Evolutionary conservation across 2,113 vertebrate genomes (phyloP).

Genomic region (Silurus asotus): DNA sequence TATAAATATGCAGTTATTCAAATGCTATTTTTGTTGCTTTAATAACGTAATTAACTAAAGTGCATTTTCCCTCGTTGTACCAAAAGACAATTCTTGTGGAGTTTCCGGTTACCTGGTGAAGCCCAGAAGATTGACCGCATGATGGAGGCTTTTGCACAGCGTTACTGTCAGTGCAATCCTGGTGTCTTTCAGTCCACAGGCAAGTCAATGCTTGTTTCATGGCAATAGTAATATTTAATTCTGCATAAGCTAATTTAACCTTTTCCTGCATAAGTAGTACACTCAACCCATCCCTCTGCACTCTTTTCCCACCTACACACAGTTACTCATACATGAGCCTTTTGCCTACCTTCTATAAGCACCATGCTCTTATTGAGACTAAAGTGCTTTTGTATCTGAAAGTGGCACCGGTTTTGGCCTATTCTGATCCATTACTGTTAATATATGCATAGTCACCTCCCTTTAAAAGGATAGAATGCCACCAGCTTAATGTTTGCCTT

Average conservation of each 20-base stretch:
- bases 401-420: background rate
- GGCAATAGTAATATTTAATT: background rate
- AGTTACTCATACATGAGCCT: background rate
- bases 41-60: background rate
- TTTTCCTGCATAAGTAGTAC: background rate
- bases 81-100: slow-evolving; percentile 94
- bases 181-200: slow-evolving; percentile 96
- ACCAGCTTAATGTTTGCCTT: background rate
- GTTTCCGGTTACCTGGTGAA: slow-evolving; percentile 93
- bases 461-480: background rate
- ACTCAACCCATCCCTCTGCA: slow-evolving; percentile 1
- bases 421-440: background rate
- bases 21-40: background rate
- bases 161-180: slow-evolving; percentile 93
- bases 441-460: background rate
- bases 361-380: slow-evolving; percentile 10
- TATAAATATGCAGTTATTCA: background rate
- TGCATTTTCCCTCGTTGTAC: slow-evolving; percentile 1
- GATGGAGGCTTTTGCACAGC: slow-evolving; percentile 97
- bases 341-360: slow-evolving; percentile 1
- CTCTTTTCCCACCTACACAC: slow-evolving; percentile 18
- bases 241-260: background rate
- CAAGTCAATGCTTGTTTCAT: slow-evolving; percentile 52
- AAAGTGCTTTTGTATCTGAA: slow-evolving; percentile 14
- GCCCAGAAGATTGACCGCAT: slow-evolving; percentile 98